Percentiles rank a stretch among this genome's conserved stretches.
Evolutionary conservation across 2,113 vertebrate species (phyloP).

Genomic region (Microtus montanus): DNA sequence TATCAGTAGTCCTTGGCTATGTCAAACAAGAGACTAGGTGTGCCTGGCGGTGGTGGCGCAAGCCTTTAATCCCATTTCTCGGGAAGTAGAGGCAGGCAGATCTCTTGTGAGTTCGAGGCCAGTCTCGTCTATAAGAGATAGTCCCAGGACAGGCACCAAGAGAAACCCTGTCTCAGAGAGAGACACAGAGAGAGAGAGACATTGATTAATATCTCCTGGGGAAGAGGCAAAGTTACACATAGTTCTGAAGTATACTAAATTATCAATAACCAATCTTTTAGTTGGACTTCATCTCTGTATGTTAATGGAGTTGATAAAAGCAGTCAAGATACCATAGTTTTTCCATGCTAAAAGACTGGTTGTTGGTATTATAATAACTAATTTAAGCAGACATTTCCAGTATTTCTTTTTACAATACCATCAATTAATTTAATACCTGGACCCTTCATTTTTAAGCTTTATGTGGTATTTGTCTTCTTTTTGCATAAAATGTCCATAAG

Average conservation of each 20-base stretch:
- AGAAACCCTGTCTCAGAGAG: too few species aligned
- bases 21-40: neutral
- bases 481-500: neutral
- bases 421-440: neutral
- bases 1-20: neutral
- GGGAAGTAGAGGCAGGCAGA: too few species aligned
- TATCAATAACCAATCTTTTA: neutral
- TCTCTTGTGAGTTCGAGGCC: too few species aligned
- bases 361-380: conserved; percentile 29
- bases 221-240: neutral
- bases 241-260: neutral
- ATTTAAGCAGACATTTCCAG: conserved; percentile 22
- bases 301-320: neutral
- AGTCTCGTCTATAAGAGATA: too few species aligned
- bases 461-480: conserved; percentile 2
- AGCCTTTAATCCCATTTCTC: too few species aligned
- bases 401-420: conserved; percentile 11
- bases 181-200: neutral
- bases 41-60: too few species aligned
- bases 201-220: neutral
- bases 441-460: conserved; percentile 1
- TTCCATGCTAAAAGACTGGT: conserved; percentile 13
- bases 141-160: too few species aligned
- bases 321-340: neutral
- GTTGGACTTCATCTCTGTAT: neutral